phyloP scores from a whole-genome alignment of 2,113 vertebrate genomes.

The Australoheros scitulus region DNA sequence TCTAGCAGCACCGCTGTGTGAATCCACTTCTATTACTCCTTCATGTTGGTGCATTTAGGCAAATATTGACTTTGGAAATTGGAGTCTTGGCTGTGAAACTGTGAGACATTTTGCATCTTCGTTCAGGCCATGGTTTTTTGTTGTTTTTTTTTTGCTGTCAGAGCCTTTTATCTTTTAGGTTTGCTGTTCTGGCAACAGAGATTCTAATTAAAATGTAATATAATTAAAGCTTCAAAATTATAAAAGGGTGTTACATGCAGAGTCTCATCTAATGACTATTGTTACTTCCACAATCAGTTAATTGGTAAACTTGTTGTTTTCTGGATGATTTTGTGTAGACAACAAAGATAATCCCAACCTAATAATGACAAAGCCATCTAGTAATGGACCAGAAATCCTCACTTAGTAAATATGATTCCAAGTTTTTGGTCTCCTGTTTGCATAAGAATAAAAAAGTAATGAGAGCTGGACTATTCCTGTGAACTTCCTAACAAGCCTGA shows the following conservation, averaged over 20 bases:
- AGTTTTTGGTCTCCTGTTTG: neutral
- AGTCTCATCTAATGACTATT: neutral
- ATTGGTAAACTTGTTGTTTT: neutral
- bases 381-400: neutral
- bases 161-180: neutral
- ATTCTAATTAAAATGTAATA: neutral
- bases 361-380: neutral
- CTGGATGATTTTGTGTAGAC: neutral
- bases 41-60: neutral
- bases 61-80: slow-evolving; percentile 9
- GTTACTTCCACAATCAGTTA: neutral
- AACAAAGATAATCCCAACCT: neutral
- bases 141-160: neutral
- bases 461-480: neutral
- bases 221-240: neutral
- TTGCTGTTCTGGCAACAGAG: neutral
- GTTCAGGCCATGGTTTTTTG: neutral
- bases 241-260: neutral
- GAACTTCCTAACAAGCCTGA: neutral
- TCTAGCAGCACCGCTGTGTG: slow-evolving; percentile 3
- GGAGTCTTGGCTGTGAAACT: neutral
- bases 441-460: neutral
- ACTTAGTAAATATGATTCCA: neutral
- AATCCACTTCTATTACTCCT: slow-evolving; percentile 16
- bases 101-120: neutral